A percentile compares a stretch with the other conserved stretches of the same genome.
Conservation (phyloP, 1,140 invertebrate species). For the Zaprionus camerounensis region DNA sequence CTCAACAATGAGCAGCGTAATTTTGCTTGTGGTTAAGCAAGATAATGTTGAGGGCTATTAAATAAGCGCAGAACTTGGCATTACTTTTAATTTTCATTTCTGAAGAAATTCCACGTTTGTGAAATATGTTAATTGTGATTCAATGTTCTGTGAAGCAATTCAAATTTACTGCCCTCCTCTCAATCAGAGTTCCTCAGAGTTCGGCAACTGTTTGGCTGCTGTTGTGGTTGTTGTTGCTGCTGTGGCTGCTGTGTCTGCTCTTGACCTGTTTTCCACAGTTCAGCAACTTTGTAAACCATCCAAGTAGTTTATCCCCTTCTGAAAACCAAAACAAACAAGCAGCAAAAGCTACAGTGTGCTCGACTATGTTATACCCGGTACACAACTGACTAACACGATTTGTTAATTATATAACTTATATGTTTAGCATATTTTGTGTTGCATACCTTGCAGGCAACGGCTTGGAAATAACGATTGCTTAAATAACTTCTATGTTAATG, state of each 20-base stretch:
- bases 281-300: constrained; percentile 39
- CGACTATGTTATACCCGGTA: too few species aligned
- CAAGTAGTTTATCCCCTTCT: constrained; percentile 18
- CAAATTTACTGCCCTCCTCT: neutral
- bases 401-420: too few species aligned
- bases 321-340: constrained; percentile 7
- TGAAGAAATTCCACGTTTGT: neutral
- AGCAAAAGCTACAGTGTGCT: constrained; percentile 10
- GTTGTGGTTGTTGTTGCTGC: neutral
- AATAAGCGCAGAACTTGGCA: neutral
- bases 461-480: too few species aligned
- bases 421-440: too few species aligned
- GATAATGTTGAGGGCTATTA: neutral
- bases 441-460: too few species aligned
- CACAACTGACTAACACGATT: too few species aligned
- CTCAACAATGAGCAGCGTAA: constrained; percentile 8
- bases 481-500: too few species aligned
- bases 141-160: constrained; percentile 8
- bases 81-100: neutral
- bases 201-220: constrained; percentile 6
- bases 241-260: constrained; percentile 9
- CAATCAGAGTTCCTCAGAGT: neutral
- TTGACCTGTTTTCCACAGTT: constrained; percentile 50
- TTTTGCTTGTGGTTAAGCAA: neutral
- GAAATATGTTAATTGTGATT: neutral